A percentile compares a stretch with the other conserved stretches of the same genome.
Evolutionary conservation across 1,140 invertebrate genomes (phyloP).

Genomic region (Goniozus legneri): DNA sequence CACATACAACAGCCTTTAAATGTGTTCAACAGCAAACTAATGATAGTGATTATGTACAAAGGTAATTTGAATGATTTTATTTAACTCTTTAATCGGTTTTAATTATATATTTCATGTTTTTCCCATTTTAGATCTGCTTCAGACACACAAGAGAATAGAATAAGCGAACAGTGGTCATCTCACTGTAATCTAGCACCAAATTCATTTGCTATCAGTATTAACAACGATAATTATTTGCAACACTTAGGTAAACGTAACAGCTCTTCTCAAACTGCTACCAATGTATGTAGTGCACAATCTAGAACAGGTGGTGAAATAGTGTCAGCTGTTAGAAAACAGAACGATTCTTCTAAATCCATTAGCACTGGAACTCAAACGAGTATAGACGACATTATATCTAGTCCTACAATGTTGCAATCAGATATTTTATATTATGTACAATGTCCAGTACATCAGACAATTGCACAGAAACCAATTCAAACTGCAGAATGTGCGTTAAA

Average conservation of each 20-base stretch:
- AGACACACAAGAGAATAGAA: conserved; percentile 10
- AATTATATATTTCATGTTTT: not conserved
- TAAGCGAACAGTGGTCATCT: conserved; percentile 47
- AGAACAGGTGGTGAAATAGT: conserved; percentile 44
- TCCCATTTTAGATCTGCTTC: conserved; percentile 9
- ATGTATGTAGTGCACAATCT: conserved; percentile 28
- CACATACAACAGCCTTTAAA: not conserved
- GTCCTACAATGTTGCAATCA: conserved; percentile 6
- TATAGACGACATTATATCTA: not conserved
- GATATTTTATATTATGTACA: conserved; percentile 11
- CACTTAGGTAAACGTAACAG: conserved; percentile 41
- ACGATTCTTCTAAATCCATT: conserved; percentile 17
- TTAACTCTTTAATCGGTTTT: not conserved
- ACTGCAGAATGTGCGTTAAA: not conserved
- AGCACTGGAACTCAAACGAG: conserved; percentile 31
- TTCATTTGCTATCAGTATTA: conserved; percentile 8
- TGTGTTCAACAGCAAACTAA: conserved; percentile 9
- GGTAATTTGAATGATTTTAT: conserved; percentile 1
- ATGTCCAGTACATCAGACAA: conserved; percentile 18
- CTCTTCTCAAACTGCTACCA: conserved; percentile 38
- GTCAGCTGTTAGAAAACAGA: conserved; percentile 18
- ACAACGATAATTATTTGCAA: conserved; percentile 15
- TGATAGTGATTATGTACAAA: not conserved
- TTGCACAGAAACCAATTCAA: not conserved
- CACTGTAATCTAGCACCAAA: conserved; percentile 44